Evolutionary conservation across 2,888 invertebrate genomes (phyloP), one percentile per base, ranked within the genome.

Genomic region (Dasypolia templi): DNA sequence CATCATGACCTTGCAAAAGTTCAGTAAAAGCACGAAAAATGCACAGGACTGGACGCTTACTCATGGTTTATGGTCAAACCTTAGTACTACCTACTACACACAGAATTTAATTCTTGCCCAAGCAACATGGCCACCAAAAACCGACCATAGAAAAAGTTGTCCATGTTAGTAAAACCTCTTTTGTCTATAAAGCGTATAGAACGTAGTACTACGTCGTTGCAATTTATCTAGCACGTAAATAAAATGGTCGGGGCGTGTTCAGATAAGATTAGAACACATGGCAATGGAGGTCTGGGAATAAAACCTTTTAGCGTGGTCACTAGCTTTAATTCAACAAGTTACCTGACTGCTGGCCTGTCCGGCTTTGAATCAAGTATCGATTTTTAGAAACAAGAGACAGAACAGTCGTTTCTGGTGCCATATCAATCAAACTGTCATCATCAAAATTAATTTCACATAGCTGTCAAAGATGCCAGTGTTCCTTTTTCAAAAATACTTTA

Each of bases 171-270:
- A 55, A 78, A 63, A 58, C 44, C 59, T 59, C n/a, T 58, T 63
- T 58, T 17, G 56, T 79, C 35, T 62, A 32, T 53, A 42, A 42
- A 67, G 51, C 42, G 19, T 62, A 51, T 63, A 81, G 64, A 58
- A 58, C 44, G 68, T 72, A 82, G 85, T 84, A 84, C 71, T 69
- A 69, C 42, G 68, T 66, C 85, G 72, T 72, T 79, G 77, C 72
- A 77, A 83, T 86, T 81, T 86, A 82, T 79, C 81, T 86, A 87
- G 62, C 79, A 85, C 85, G 77, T 87, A 86, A 86, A 87, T 86
- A 86, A 86, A 85, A 76, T 69, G 70, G 77, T 78, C 32, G 69
- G 71, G 86, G 84, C 82, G 84, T 73, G 86, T 75, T 87, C 71
- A 74, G 87, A 86, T 86, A 74, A 86, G 84, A 86, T 87, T 70